phyloP scores from a whole-genome alignment of 2,797 vertebrate species.

The Kryptopterus vitreolus region DNA sequence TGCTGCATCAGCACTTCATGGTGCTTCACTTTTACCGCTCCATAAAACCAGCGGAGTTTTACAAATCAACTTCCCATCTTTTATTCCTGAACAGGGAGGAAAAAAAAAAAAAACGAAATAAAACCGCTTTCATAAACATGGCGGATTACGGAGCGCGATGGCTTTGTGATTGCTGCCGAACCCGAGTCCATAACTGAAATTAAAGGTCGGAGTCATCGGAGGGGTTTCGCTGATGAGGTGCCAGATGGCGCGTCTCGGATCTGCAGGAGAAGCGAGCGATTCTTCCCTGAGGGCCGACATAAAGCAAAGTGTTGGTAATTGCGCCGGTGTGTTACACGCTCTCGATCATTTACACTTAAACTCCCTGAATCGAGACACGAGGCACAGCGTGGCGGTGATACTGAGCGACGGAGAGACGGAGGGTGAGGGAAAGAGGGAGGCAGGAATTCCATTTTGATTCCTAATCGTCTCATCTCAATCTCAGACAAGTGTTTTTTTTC shows the following conservation, averaged over 20 bases:
- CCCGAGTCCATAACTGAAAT: slow-evolving; percentile 60
- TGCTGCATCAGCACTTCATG: slow-evolving; percentile 10
- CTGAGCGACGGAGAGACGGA: background rate
- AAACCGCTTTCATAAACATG: slow-evolving; percentile 63
- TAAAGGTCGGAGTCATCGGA: slow-evolving; percentile 67
- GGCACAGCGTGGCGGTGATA: background rate
- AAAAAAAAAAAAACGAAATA: slow-evolving; percentile 57
- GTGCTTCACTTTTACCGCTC: background rate
- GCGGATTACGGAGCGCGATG: slow-evolving; percentile 53
- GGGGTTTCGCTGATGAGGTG: slow-evolving; percentile 64
- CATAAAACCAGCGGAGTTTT: slow-evolving; percentile 21
- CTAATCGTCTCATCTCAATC: background rate
- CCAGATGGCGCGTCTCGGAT: slow-evolving; percentile 50
- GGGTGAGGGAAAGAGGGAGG: background rate
- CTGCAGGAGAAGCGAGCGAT: slow-evolving; percentile 12
- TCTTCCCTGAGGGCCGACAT: slow-evolving; percentile 50
- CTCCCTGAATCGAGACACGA: background rate
- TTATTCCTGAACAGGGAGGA: slow-evolving; percentile 56
- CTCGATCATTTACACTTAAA: slow-evolving; percentile 60
- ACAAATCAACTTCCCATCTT: slow-evolving; percentile 46
- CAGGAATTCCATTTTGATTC: slow-evolving; percentile 50
- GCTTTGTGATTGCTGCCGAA: slow-evolving; percentile 57
- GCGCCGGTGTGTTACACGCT: slow-evolving; percentile 59
- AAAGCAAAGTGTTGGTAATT: slow-evolving; percentile 60
- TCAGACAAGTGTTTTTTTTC: background rate